Evolutionary conservation across 2,113 vertebrate genomes (phyloP).

Genomic region (Petaurus breviceps): DNA sequence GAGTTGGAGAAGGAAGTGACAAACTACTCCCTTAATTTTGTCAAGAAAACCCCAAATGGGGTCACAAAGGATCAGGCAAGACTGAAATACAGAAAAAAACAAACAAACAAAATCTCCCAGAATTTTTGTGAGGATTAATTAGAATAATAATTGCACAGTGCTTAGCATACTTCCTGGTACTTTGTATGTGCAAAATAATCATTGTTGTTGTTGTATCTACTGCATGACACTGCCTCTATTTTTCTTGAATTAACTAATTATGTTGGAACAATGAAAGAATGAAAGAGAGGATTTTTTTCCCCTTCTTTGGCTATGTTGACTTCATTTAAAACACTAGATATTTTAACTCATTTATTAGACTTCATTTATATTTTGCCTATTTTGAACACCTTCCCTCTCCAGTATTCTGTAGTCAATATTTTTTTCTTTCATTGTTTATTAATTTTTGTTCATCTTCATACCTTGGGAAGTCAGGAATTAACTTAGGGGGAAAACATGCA

Average conservation of each 20-base stretch:
- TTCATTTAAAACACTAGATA: constrained; percentile 26
- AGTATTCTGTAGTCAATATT: constrained; percentile 57
- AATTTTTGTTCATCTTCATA: neutral
- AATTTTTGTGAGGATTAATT: no score
- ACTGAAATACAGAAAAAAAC: no score
- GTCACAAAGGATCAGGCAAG: neutral
- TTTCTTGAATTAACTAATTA: neutral
- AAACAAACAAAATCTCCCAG: no score
- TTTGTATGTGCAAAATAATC: neutral
- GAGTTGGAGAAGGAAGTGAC: neutral
- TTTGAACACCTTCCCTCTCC: constrained; percentile 25
- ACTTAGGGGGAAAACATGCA: neutral
- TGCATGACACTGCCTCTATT: neutral
- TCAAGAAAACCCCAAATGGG: neutral
- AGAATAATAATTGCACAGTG: neutral
- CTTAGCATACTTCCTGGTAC: no score
- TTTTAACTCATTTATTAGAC: constrained; percentile 49
- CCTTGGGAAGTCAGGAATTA: neutral
- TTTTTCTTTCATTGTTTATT: neutral
- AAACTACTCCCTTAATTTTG: neutral
- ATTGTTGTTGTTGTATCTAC: neutral
- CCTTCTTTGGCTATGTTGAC: neutral
- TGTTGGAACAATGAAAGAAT: neutral
- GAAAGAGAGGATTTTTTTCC: neutral
- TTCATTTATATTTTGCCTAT: constrained; percentile 38